Percentiles rank a stretch among this genome's conserved stretches.
Evolutionary conservation across 2,797 vertebrate species (phyloP).

Genomic region (Holocentrus rufus): DNA sequence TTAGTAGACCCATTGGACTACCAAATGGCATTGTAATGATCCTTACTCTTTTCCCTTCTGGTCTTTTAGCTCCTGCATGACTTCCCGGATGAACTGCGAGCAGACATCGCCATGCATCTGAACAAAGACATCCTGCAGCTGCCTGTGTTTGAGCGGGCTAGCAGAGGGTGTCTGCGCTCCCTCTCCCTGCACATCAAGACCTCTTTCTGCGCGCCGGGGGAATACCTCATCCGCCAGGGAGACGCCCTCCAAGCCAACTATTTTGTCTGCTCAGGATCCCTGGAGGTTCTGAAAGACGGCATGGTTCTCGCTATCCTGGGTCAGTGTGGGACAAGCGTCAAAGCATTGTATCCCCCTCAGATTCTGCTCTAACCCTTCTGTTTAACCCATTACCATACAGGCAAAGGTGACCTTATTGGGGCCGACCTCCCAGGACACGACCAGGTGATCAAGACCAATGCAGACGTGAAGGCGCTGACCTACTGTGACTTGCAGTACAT

Average conservation of each 20-base stretch:
- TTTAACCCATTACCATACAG: constrained; percentile 70
- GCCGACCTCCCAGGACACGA: constrained; percentile 87
- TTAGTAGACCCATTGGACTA: too few relatives aligned
- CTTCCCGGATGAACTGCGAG: constrained; percentile 94
- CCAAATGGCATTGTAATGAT: neutral
- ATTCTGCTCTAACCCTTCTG: constrained; percentile 3
- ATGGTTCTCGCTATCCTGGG: constrained; percentile 95
- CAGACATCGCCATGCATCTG: constrained; percentile 95
- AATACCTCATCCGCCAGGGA: constrained; percentile 93
- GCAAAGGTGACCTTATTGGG: constrained; percentile 96
- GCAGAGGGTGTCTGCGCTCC: constrained; percentile 93
- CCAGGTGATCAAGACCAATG: constrained; percentile 93
- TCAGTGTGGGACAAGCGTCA: constrained; percentile 70
- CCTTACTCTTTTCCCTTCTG: neutral
- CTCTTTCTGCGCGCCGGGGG: constrained; percentile 94
- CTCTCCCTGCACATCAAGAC: constrained; percentile 97
- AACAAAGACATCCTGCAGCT: constrained; percentile 98
- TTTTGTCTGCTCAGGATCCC: constrained; percentile 94
- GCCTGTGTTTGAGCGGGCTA: constrained; percentile 90
- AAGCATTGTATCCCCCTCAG: neutral
- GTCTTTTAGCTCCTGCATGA: constrained; percentile 88
- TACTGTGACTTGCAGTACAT: constrained; percentile 97
- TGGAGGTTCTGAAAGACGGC: constrained; percentile 93
- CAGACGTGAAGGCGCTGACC: constrained; percentile 94
- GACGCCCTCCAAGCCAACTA: constrained; percentile 94